These are phyloP conservation scores for Prenolepis imparis DNA, from an alignment of 2,888 invertebrate species.

Conservation along the genomic window DNA sequence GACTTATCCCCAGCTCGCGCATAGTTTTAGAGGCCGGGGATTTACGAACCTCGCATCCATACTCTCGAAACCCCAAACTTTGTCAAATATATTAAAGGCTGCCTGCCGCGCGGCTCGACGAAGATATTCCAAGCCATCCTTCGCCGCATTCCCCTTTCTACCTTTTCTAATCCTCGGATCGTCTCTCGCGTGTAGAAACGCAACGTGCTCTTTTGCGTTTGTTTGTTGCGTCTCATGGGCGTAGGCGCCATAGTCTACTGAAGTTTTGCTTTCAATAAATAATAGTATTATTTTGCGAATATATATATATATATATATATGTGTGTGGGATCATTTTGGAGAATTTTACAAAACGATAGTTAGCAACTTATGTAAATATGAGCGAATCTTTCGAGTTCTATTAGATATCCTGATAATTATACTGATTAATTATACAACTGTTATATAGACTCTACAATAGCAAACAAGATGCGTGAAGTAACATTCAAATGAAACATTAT, in stretches of 20 bases:
- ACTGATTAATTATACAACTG: neutral
- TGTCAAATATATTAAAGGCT: slow-evolving; percentile 82
- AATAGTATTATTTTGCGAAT: slow-evolving; percentile 12
- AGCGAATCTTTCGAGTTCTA: neutral
- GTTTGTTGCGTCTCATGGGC: slow-evolving; percentile 56
- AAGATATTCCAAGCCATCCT: slow-evolving; percentile 66
- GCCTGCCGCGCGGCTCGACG: slow-evolving; percentile 65
- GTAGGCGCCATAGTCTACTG: slow-evolving; percentile 48
- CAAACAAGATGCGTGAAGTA: neutral
- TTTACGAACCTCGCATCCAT: slow-evolving; percentile 68
- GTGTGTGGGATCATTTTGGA: neutral
- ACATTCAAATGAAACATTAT: neutral
- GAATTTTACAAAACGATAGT: neutral
- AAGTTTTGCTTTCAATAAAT: slow-evolving; percentile 37
- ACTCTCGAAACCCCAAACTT: slow-evolving; percentile 77
- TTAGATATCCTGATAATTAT: neutral
- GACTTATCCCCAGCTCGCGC: slow-evolving; percentile 67
- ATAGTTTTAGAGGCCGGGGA: slow-evolving; percentile 65
- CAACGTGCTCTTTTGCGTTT: slow-evolving; percentile 52
- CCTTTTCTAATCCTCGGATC: neutral
- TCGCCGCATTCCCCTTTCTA: slow-evolving; percentile 12
- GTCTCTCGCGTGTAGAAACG: slow-evolving; percentile 38
- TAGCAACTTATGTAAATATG: neutral
- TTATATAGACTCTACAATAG: neutral
- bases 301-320: too few relatives aligned